Base-by-base conservation (phyloP, 2,797 vertebrate genomes). In the Anguilla anguilla region DNA sequence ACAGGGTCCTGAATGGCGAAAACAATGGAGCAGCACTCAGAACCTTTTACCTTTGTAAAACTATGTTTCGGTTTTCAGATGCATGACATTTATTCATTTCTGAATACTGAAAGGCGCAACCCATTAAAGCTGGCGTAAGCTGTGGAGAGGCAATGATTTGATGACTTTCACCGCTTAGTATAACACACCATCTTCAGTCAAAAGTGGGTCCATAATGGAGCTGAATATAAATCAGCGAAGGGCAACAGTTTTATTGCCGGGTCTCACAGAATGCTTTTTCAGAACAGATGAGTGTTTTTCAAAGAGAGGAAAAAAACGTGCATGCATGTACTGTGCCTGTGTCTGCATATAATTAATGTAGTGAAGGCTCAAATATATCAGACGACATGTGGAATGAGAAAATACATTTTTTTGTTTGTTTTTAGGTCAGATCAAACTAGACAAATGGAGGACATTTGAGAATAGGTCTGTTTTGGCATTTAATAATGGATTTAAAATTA, bases 191-290 rank as follows among this genome's bases (percentile, higher is more conserved):
- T 88, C 85, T 86, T 31, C 31, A 55, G n/a, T 69, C 85, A 85
- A 46, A 84, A 72, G 49, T 35, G 72, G 39, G 84, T 55, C 25
- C 59, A 25, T 88, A 87, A 85, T 83, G 83, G 77, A 89, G 28
- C 53, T 59, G 77, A 88, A 87, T 89, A 85, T 86, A 69, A 82
- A 87, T 85, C 67, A 57, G 69, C 85, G 82, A 84, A 67, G 69
- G 69, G 51, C 57, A 64, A 85, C 46, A 13, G 31, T 87, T 83
- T 69, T 7, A 46, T 61, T 83, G 82, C 59, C 7, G 19, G 87
- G 83, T 83, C 72, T 87, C 83, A 51, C 67, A 85, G 28, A 86
- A 87, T 82, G 35, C 15, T n/a, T 84, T n/a, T 46, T n/a, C 49
- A 88, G 43, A 88, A 83, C 31, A 46, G 83, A 84, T 35, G 51